Evolutionary conservation across 2,888 invertebrate species (phyloP), one percentile per base, ranked within the genome.

Genomic region (Eudasyphora cyanicolor): DNA sequence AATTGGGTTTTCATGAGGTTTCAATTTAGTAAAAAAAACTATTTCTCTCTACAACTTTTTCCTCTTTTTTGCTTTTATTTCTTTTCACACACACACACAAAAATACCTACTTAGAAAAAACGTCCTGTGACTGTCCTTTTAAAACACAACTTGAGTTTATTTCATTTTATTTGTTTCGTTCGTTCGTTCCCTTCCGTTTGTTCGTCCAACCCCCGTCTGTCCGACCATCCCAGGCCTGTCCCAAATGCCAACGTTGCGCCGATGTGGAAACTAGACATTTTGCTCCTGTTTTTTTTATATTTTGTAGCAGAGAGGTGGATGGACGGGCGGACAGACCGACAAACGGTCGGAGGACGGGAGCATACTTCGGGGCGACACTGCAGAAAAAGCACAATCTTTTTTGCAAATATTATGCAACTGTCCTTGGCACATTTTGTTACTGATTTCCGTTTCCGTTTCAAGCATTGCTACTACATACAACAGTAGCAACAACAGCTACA

Each of bases 401-500:
- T 60, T 84, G 87, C 86, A 88, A 88, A 88, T 85, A 88, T 87
- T 88, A 86, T 87, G 85, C 88, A 82, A 84, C 85, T 89, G 89
- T 89, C 89, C 89, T 89, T 89, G 89, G 89, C 89, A 89, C 86
- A 89, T 89, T 89, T 88, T 85, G 76, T 70, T 71, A 79, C 76
- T 76, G 85, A 74, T 86, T 82, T 89, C 89, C 89, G 88, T 89
- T 89, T 89, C 89, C 89, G 88, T 86, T 89, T 81, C 87, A 67
- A 79, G 64, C 51, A 45, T 54, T n/a, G n/a, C n/a, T n/a, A 42
- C 45, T 14, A 67, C 71, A 42, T 60, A 69, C 42, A 51, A 4
- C 29, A 19, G 12, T 10, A 62, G n/a, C n/a, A n/a, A n/a, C n/a
- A n/a, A n/a, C n/a, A n/a, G 10, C 21, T 67, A 67, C 38, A 54